A percentile compares a stretch with the other conserved stretches of the same genome.
Evolutionary conservation across 92 coral and sea anemone genomes (phyloP).

Genomic region (Phenganax stokvisi): DNA sequence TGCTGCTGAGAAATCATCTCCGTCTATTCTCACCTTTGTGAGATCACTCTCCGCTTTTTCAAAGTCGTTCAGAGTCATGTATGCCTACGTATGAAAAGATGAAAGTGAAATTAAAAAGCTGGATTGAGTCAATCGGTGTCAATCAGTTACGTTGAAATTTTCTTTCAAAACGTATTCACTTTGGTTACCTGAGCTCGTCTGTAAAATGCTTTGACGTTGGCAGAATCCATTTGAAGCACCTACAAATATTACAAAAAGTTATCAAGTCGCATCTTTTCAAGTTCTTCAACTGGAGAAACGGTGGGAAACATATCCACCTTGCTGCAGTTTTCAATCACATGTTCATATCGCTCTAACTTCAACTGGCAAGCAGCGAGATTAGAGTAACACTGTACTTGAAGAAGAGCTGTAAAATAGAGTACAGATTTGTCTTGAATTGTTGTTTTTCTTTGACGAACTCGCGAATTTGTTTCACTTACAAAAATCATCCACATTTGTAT

Average conservation of each 20-base stretch:
- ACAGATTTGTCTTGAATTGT: background rate
- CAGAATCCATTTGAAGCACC: conserved; percentile 45
- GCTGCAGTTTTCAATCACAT: conserved; percentile 50
- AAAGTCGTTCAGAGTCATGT: conserved; percentile 51
- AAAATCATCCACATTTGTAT: conserved; percentile 20
- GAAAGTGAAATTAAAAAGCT: background rate
- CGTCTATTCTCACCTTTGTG: conserved; percentile 44
- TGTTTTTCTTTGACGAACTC: too few relatives aligned
- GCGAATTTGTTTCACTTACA: conserved; percentile 31
- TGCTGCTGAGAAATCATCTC: background rate
- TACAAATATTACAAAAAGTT: background rate
- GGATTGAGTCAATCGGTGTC: background rate
- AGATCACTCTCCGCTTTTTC: conserved; percentile 53
- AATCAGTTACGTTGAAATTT: background rate
- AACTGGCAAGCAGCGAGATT: conserved; percentile 57
- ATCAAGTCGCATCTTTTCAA: background rate
- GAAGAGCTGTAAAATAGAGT: conserved; percentile 31
- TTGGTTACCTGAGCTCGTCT: conserved; percentile 52
- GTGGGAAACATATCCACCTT: conserved; percentile 38
- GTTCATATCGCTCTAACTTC: conserved; percentile 46
- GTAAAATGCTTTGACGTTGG: conserved; percentile 51
- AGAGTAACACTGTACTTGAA: conserved; percentile 45
- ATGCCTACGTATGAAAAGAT: conserved; percentile 45
- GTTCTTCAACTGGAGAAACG: background rate
- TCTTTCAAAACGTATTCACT: background rate